Conservation (phyloP, 2,113 vertebrate genomes). For the Argyrosomus japonicus region DNA sequence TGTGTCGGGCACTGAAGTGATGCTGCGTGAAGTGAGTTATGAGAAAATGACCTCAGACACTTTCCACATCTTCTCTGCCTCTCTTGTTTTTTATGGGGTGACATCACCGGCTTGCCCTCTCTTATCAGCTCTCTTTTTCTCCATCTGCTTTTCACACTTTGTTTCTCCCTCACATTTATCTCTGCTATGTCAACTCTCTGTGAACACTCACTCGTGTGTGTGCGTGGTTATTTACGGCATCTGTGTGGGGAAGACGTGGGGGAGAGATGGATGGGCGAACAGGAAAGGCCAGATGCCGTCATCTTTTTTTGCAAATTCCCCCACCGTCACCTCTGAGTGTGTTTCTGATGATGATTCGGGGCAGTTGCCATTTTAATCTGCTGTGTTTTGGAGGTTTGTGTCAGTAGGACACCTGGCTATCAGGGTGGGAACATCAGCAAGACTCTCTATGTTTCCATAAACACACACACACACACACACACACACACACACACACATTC, state of each 20-base stretch:
- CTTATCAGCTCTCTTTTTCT: conserved; percentile 67
- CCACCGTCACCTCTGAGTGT: conserved; percentile 52
- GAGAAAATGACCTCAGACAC: conserved; percentile 69
- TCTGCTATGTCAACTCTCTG: conserved; percentile 40
- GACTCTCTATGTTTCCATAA: conserved; percentile 38
- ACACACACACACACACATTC: conserved; percentile 10
- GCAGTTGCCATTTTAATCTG: conserved; percentile 54
- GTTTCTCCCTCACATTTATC: conserved; percentile 41
- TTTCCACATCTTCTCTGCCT: conserved; percentile 48
- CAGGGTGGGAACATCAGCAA: conserved; percentile 65
- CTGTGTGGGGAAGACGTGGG: conserved; percentile 41
- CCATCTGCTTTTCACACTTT: conserved; percentile 53
- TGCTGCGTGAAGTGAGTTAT: conserved; percentile 52
- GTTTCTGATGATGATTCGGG: conserved; percentile 16
- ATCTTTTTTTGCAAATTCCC: conserved; percentile 39
- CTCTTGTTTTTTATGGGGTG: conserved; percentile 54
- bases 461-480: conserved; percentile 20
- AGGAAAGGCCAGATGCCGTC: conserved; percentile 57
- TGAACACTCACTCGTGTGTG: conserved; percentile 1
- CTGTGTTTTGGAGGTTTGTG: conserved; percentile 28
- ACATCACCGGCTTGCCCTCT: conserved; percentile 65
- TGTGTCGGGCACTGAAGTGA: not conserved
- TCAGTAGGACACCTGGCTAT: conserved; percentile 70
- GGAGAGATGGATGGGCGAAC: conserved; percentile 31
- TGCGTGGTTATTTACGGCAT: conserved; percentile 62